phyloP scores from a whole-genome alignment of 64 coral and sea anemone species.

The Stichodactyla helianthus region DNA sequence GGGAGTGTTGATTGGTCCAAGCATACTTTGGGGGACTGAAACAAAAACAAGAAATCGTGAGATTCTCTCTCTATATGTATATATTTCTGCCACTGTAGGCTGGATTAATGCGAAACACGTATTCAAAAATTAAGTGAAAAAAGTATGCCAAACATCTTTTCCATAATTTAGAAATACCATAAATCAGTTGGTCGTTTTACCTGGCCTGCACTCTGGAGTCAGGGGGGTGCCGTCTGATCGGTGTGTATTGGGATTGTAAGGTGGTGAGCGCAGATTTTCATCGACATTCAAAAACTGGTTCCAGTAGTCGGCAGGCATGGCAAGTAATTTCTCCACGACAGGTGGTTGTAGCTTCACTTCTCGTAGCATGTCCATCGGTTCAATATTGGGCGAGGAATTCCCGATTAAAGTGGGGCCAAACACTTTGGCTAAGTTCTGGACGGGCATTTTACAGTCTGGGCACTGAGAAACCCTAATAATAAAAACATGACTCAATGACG shows the following conservation, averaged over 20 bases:
- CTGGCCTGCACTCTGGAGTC: constrained; percentile 82
- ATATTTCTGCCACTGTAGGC: no score
- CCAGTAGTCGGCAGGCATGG: constrained; percentile 98
- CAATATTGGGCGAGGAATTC: constrained; percentile 59
- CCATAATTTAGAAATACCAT: neutral
- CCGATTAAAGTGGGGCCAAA: constrained; percentile 90
- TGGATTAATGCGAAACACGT: no score
- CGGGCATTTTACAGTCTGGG: constrained; percentile 89
- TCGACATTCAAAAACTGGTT: constrained; percentile 85
- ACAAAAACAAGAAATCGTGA: neutral
- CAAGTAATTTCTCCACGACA: constrained; percentile 81
- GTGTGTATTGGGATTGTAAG: constrained; percentile 89
- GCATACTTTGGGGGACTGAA: constrained; percentile 93
- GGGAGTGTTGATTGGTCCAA: constrained; percentile 54
- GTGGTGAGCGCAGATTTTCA: constrained; percentile 85
- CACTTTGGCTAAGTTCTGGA: constrained; percentile 78
- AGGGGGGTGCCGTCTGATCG: constrained; percentile 78
- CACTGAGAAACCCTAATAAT: constrained; percentile 84
- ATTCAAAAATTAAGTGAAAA: no score
- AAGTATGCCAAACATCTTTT: no score
- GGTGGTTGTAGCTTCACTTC: constrained; percentile 79
- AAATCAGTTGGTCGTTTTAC: constrained; percentile 19
- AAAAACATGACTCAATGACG: neutral
- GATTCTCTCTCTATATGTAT: neutral
- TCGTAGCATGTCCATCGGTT: constrained; percentile 88